phyloP scores from a whole-genome alignment of 2,797 vertebrate genomes.

The Eleutherodactylus coqui region DNA sequence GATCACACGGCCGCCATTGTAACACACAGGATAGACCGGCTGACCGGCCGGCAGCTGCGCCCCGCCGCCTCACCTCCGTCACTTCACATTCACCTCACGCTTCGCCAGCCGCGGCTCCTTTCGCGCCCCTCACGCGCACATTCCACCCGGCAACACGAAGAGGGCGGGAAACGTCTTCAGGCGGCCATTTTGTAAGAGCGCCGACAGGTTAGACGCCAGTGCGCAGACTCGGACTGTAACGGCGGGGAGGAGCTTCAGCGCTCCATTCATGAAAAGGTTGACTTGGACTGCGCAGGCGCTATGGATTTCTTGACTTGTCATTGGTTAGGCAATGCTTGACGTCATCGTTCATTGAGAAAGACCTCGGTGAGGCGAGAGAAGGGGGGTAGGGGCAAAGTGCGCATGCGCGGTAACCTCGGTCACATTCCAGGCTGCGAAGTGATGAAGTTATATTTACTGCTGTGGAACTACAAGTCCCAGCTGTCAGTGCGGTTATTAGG shows the following conservation, averaged over 20 bases:
- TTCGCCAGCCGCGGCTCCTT: no score
- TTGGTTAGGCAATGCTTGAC: neutral
- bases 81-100: no score
- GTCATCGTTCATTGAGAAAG: neutral
- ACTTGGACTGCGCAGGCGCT: neutral
- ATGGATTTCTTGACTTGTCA: neutral
- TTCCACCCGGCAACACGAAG: neutral
- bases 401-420: neutral
- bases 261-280: neutral
- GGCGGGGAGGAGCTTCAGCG: neutral
- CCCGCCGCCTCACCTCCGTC: no score
- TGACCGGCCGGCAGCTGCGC: no score
- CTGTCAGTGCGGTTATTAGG: no score
- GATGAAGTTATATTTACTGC: no score
- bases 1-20: no score
- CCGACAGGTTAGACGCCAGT: neutral
- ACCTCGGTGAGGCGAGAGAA: no score
- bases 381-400: neutral
- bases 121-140: neutral
- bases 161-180: conserved; percentile 49
- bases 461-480: conserved; percentile 2
- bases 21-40: no score
- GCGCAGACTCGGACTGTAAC: conserved; percentile 23
- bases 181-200: conserved; percentile 59
- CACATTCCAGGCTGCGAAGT: neutral